Evolutionary conservation across 2,888 invertebrate genomes (phyloP).

Genomic region (Sphaerophoria rueppellii): DNA sequence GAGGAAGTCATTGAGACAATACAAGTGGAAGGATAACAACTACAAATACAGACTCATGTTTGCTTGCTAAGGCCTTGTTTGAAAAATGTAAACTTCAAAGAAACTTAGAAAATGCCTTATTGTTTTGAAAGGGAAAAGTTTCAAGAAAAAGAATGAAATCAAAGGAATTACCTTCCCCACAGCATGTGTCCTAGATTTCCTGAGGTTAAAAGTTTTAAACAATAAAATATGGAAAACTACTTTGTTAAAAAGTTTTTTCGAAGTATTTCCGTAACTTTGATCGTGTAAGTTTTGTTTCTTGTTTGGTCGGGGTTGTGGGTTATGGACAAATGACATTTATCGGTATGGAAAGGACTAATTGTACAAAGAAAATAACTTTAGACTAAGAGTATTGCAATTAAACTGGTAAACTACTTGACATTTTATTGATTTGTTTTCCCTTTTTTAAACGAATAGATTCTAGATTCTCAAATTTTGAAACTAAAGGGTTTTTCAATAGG

Average conservation of each 20-base stretch:
- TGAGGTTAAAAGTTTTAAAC: slow-evolving; percentile 13
- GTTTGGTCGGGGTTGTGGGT: neutral
- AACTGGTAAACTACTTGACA: too few relatives aligned
- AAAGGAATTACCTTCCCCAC: slow-evolving; percentile 19
- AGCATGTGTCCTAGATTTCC: slow-evolving; percentile 20
- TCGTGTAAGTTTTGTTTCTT: neutral
- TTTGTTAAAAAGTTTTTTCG: slow-evolving; percentile 28
- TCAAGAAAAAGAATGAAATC: neutral
- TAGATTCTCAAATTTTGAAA: too few relatives aligned
- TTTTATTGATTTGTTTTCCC: too few relatives aligned
- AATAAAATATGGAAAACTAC: slow-evolving; percentile 6
- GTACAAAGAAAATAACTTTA: too few relatives aligned
- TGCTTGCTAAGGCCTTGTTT: neutral
- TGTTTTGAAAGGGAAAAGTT: neutral
- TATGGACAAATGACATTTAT: too few relatives aligned
- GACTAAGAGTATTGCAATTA: too few relatives aligned
- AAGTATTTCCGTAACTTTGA: slow-evolving; percentile 15
- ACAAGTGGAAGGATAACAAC: too few relatives aligned
- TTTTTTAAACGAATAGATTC: too few relatives aligned
- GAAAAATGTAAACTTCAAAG: slow-evolving; percentile 10
- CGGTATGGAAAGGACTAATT: too few relatives aligned
- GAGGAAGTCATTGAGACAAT: too few relatives aligned
- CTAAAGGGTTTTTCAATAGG: too few relatives aligned
- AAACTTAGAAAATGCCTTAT: neutral
- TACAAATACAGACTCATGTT: too few relatives aligned